These are phyloP conservation scores for Chaenodraco wilsoni DNA, from an alignment of 2,797 vertebrate species.

Conservation along the genomic window DNA sequence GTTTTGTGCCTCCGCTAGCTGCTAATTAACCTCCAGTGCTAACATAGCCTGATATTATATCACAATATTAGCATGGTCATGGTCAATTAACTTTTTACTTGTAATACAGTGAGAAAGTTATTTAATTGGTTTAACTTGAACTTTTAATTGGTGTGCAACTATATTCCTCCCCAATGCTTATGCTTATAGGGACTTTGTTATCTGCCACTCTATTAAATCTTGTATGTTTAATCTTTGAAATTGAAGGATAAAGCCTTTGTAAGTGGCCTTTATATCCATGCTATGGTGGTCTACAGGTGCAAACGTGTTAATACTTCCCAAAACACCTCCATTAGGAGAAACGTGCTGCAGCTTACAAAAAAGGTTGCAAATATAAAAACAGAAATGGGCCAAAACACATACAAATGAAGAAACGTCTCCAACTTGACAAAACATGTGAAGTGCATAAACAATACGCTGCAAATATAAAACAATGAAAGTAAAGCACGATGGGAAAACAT, in stretches of 20 bases:
- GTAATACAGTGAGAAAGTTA: not conserved
- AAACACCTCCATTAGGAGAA: too few relatives aligned
- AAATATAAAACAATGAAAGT: too few relatives aligned
- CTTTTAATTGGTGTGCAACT: not conserved
- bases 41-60: conserved; percentile 5
- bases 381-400: too few relatives aligned
- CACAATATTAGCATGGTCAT: not conserved
- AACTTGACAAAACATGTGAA: too few relatives aligned
- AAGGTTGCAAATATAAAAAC: too few relatives aligned
- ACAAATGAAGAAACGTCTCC: too few relatives aligned
- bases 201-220: not conserved
- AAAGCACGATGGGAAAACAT: too few relatives aligned
- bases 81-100: conserved; percentile 17
- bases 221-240: not conserved
- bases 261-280: not conserved
- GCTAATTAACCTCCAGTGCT: conserved; percentile 6
- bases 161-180: not conserved
- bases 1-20: not conserved
- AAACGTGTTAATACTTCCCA: too few relatives aligned
- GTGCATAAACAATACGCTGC: too few relatives aligned
- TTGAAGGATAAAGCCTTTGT: not conserved
- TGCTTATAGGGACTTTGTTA: not conserved
- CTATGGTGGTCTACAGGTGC: too few relatives aligned
- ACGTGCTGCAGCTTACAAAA: too few relatives aligned
- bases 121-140: not conserved